A percentile compares a stretch with the other conserved stretches of the same genome.
Conservation (phyloP, 1,140 invertebrate species). For the Papilio xuthus region DNA sequence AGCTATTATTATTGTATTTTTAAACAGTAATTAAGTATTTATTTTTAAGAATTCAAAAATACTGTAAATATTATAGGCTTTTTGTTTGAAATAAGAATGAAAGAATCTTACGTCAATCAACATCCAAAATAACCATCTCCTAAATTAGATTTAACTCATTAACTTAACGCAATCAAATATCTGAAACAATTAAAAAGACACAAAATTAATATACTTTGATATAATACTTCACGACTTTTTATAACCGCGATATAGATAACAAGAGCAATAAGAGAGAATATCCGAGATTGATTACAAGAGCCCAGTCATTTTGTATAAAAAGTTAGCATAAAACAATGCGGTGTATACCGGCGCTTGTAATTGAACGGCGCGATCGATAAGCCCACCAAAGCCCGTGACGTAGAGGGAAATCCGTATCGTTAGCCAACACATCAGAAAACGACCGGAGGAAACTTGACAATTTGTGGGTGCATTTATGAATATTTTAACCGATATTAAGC, state of each 20-base stretch:
- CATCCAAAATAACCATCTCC: too few species aligned
- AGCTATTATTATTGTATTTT: neutral
- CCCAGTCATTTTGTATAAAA: slow-evolving; percentile 1
- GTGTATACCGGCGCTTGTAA: neutral
- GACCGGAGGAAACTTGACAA: neutral
- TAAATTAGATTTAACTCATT: too few species aligned
- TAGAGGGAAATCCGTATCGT: slow-evolving; percentile 23
- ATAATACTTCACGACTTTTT: neutral
- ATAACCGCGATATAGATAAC: too few species aligned
- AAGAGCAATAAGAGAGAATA: neutral
- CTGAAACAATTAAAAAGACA: neutral
- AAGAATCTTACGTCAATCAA: too few species aligned
- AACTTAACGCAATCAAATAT: neutral
- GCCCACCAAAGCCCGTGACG: slow-evolving; percentile 29
- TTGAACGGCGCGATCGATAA: slow-evolving; percentile 33
- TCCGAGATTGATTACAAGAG: neutral
- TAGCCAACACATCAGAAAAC: slow-evolving; percentile 3
- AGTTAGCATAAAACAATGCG: slow-evolving; percentile 26
- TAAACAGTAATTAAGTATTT: too few species aligned
- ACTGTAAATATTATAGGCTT: too few species aligned
- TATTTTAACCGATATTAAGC: neutral
- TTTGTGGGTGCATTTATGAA: slow-evolving; percentile 18
- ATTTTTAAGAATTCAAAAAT: too few species aligned
- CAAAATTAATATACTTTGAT: neutral
- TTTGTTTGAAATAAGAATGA: too few species aligned